Evolutionary conservation across 1,140 invertebrate genomes (phyloP).

Genomic region (Drosophila miranda): DNA sequence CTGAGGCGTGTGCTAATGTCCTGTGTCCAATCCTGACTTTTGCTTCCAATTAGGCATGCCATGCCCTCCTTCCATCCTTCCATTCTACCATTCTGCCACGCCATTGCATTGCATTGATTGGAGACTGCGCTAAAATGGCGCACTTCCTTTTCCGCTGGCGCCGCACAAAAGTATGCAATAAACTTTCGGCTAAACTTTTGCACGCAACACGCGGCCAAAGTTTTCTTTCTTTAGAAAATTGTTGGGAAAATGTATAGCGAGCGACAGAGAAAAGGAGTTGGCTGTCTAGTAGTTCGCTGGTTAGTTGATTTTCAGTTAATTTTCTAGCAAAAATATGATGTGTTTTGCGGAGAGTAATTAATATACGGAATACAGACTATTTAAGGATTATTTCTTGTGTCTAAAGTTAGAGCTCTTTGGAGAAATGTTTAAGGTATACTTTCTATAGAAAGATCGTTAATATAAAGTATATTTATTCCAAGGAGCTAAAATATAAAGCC

Average conservation of each 20-base stretch:
- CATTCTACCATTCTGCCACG: constrained; percentile 1
- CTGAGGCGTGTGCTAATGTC: constrained; percentile 56
- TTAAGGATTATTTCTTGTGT: no score
- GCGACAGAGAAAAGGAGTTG: neutral
- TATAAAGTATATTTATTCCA: no score
- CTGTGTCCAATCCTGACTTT: constrained; percentile 43
- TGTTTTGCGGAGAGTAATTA: no score
- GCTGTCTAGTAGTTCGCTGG: no score
- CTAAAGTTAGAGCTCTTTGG: no score
- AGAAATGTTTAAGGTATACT: no score
- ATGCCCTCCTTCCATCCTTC: neutral
- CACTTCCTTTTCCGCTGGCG: constrained; percentile 40
- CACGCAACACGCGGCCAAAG: constrained; percentile 44
- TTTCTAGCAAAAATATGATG: no score
- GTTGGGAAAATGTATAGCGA: neutral
- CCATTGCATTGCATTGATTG: constrained; percentile 56
- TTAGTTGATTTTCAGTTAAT: no score
- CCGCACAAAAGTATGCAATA: constrained; percentile 49
- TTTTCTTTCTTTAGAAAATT: constrained; percentile 22
- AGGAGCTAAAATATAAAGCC: no score
- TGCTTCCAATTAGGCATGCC: constrained; percentile 64
- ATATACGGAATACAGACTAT: no score
- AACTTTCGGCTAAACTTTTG: constrained; percentile 47
- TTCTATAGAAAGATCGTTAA: no score
- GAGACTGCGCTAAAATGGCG: constrained; percentile 51